A percentile compares a stretch with the other conserved stretches of the same genome.
Evolutionary conservation across 2,113 vertebrate genomes (phyloP).

Genomic region (Cinclus cinclus): DNA sequence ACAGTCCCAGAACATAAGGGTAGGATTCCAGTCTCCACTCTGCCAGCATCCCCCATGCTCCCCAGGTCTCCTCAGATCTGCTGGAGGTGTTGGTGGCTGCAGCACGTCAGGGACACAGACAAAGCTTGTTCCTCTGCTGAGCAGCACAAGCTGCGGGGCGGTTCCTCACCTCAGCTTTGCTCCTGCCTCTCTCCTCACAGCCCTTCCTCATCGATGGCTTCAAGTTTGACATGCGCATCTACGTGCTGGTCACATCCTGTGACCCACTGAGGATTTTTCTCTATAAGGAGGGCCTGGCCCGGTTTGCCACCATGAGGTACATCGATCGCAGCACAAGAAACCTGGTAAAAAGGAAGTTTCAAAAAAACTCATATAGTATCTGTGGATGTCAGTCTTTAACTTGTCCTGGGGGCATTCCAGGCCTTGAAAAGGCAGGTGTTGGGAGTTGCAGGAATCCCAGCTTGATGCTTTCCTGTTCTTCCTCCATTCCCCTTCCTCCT

Average conservation of each 20-base stretch:
- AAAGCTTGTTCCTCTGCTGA: background rate
- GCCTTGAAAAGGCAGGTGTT: background rate
- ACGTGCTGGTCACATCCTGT: conserved; percentile 80
- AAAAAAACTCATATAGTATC: background rate
- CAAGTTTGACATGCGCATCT: conserved; percentile 81
- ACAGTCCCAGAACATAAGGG: rapidly evolving
- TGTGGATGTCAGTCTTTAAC: background rate
- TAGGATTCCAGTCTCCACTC: background rate
- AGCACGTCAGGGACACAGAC: rapidly evolving
- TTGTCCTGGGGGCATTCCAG: background rate
- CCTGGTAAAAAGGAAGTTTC: conserved; percentile 65
- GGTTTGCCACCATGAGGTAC: conserved; percentile 81
- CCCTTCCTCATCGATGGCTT: conserved; percentile 81
- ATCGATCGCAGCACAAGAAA: conserved; percentile 71
- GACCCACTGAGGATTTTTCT: conserved; percentile 79
- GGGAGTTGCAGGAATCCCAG: background rate
- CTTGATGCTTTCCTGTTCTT: background rate
- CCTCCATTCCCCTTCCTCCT: background rate
- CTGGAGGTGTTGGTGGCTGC: background rate
- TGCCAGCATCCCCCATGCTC: background rate
- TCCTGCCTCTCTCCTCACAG: conserved; percentile 44
- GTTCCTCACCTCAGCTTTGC: background rate
- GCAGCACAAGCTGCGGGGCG: background rate
- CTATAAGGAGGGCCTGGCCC: conserved; percentile 79
- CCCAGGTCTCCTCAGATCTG: background rate